Base-by-base conservation (phyloP, 1,140 invertebrate genomes). In the Vanessa atalanta region DNA sequence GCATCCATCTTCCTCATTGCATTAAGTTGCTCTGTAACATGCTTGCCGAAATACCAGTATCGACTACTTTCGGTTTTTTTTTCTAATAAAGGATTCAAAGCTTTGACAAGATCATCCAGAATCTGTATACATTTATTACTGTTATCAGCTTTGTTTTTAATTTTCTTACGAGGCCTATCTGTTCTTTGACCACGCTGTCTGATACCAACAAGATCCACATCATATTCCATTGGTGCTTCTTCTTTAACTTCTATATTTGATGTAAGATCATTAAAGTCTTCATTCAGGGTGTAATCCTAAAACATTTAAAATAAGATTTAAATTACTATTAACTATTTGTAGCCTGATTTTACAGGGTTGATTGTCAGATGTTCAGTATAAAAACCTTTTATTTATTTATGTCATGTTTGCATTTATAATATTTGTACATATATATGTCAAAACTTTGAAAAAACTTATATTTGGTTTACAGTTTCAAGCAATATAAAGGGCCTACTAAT, bases 21-120 rank as follows among this genome's bases (percentile, higher is more conserved):
- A 76, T 88, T 90, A 5, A 92, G 72, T 67, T 83, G 76, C 65
- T 90, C 89, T 0, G 83, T 82, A 0, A 92, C 82, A 79, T 91
- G 88, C 57, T 78, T 83, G 1, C 89, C 86, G 51, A 92, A 90
- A 47, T 88, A 90, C 86, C 88, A 89, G 61, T 87, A 92, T 43
- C 67, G 80, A 69, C 82, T 74, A n/a, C 71, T 51, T 23, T 82
- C 75, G 1, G 43, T 5, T 50, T 37, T 65, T 26, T 55, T 53
- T 37, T 65, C 63, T 8, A 72, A 53, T 47, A 91, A 65, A 12
- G 90, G 89, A 23, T 79, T 76, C 84, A 92, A 85, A 9, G 88
- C 76, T 47, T 76, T 70, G 2, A 89, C 14, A 8, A 92, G 77
- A 78, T 88, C 83, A 70, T 92, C 85, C n/a, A 92, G 48, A 13